These are phyloP conservation scores for Camponotus pennsylvanicus DNA, from an alignment of 1,140 invertebrate species.

Conservation along the genomic window DNA sequence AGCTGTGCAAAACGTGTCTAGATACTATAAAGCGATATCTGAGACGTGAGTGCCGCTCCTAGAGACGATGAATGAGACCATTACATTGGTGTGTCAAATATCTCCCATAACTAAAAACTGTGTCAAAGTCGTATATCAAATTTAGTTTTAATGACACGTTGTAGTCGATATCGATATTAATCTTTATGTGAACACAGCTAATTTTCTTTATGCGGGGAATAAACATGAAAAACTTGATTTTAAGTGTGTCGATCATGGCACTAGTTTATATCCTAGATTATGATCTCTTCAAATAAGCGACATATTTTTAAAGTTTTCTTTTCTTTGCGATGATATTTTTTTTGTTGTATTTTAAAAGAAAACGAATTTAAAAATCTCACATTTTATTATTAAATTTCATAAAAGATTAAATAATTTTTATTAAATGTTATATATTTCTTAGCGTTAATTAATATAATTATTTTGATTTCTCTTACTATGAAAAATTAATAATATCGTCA, in stretches of 20 bases:
- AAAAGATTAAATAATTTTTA: not conserved
- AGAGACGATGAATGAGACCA: conserved; percentile 46
- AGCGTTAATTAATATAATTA: not conserved
- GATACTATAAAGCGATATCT: conserved; percentile 37
- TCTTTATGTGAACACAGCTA: conserved; percentile 60
- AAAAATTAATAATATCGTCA: not conserved
- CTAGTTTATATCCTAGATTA: not conserved
- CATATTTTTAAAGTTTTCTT: not conserved
- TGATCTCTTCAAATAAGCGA: not conserved
- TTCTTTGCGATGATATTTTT: not conserved
- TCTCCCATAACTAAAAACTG: conserved; percentile 53
- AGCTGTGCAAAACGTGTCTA: conserved; percentile 33
- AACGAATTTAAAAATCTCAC: not conserved
- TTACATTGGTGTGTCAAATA: conserved; percentile 64
- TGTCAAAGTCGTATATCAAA: conserved; percentile 63
- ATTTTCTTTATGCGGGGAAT: conserved; percentile 48
- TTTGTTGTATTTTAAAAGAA: not conserved
- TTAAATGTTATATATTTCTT: not conserved
- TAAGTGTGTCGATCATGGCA: not conserved
- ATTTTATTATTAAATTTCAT: not conserved
- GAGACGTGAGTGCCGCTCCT: conserved; percentile 43
- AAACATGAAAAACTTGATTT: conserved; percentile 37
- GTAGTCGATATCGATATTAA: conserved; percentile 56
- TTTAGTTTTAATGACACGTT: conserved; percentile 55
- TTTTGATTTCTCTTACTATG: not conserved